phyloP scores from a whole-genome alignment of 2,888 invertebrate species.

The Schrankia costaestrigalis region DNA sequence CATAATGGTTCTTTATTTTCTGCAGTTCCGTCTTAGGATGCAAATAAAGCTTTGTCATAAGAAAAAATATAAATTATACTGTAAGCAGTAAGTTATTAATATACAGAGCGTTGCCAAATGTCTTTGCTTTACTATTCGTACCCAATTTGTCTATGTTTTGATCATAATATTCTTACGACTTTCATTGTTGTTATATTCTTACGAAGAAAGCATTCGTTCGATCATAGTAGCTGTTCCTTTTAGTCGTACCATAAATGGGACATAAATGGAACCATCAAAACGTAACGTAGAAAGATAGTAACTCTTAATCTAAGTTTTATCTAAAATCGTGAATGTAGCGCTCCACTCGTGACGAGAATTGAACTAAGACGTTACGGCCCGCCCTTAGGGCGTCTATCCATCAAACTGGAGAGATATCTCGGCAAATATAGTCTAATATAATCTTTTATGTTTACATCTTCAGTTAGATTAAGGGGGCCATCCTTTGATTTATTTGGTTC shows the following conservation, averaged over 20 bases:
- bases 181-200: constrained; percentile 12
- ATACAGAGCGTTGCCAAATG: too few relatives aligned
- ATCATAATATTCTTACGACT: too few relatives aligned
- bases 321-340: constrained; percentile 30
- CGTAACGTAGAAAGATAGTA: constrained; percentile 32
- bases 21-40: not conserved
- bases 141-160: too few relatives aligned
- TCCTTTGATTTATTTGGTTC: constrained; percentile 15
- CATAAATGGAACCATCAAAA: constrained; percentile 36
- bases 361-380: constrained; percentile 21
- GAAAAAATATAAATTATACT: not conserved
- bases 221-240: constrained; percentile 19
- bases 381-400: constrained; percentile 20
- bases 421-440: constrained; percentile 13
- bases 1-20: not conserved
- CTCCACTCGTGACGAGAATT: constrained; percentile 34
- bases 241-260: constrained; percentile 23
- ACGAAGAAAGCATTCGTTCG: constrained; percentile 11
- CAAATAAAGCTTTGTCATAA: not conserved
- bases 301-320: constrained; percentile 42
- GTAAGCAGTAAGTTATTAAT: not conserved
- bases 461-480: constrained; percentile 15
- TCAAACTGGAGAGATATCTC: constrained; percentile 18
- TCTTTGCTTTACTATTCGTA: too few relatives aligned
- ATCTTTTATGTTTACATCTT: constrained; percentile 19